Base-by-base conservation (phyloP, 2,888 invertebrate species). In the Idaea aversata region DNA sequence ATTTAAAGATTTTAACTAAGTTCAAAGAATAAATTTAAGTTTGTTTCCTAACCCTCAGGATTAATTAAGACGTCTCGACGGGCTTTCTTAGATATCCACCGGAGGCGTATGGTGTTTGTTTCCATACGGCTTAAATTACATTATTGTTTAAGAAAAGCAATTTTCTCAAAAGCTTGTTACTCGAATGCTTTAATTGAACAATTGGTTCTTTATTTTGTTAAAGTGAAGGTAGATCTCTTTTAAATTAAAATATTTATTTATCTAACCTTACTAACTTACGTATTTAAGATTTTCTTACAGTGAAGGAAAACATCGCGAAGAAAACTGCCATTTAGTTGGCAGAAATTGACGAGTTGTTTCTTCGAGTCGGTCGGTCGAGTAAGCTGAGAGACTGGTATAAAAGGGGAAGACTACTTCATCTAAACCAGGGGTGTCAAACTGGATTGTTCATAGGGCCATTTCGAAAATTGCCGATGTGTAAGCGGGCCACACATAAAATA, bases 11-110 rank as follows among this genome's bases (percentile, higher is more conserved):
- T 75, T 72, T 68, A 79, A 76, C 69, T 74, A 67, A 64, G 68
- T 74, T 75, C 71, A 73, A 74, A 74, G 73, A 76, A 76, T 75
- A 67, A 77, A 73, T 76, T 77, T 65, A 73, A 72, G 73, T 71
- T 75, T 73, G 67, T 68, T 69, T 68, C 68, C 67, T 67, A 67
- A 66, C 63, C 64, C 72, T 47, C 61, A 65, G 71, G 71, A 76
- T 76, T 76, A 75, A 79, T 77, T 78, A 75, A 73, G 68, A 64
- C 62, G 57, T 61, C 25, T 59, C 59, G 13, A 34, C 59, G 5
- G 34, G 60, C 47, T 66, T 47, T 35, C 60, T 59, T 16, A 59
- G 61, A 58, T 25, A 57, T 60, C 61, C 59, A 47, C 64, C 63
- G 65, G 63, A 62, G 63, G 34, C 60, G 63, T 61, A 25, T 58